phyloP scores from a whole-genome alignment of 2,113 vertebrate genomes.

The Percina caprodes region DNA sequence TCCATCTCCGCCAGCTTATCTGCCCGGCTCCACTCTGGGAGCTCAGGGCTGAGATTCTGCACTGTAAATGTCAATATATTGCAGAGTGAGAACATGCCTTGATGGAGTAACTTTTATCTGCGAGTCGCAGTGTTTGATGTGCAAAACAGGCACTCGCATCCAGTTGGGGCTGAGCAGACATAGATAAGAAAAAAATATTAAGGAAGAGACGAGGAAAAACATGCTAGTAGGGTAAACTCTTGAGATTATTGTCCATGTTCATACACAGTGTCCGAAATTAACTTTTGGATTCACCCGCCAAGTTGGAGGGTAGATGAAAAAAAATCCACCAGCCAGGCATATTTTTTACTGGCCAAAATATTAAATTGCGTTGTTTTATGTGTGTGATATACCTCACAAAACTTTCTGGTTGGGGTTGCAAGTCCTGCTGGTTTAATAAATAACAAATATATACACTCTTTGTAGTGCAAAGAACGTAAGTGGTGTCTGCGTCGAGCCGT shows the following conservation, averaged over 20 bases:
- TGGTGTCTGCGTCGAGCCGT: no score
- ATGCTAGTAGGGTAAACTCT: constrained; percentile 13
- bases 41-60: constrained; percentile 22
- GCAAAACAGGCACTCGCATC: constrained; percentile 13
- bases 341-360: no score
- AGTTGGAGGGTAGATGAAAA: no score
- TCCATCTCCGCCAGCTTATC: constrained; percentile 52
- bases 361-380: no score
- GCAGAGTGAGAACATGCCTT: constrained; percentile 32
- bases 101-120: constrained; percentile 47
- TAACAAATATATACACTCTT: no score
- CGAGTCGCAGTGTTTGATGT: constrained; percentile 31
- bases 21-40: constrained; percentile 28
- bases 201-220: neutral
- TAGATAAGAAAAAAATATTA: constrained; percentile 41
- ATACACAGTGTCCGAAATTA: no score
- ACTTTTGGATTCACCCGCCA: no score
- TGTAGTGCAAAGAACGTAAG: no score
- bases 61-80: constrained; percentile 70
- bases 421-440: no score
- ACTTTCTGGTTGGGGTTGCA: no score
- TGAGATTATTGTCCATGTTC: neutral
- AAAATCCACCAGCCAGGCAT: no score
- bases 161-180: constrained; percentile 8
- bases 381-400: no score